Percentiles rank a stretch among this genome's conserved stretches.
Conservation (phyloP, 2,797 vertebrate species). For the Toxotes lorentzi region DNA sequence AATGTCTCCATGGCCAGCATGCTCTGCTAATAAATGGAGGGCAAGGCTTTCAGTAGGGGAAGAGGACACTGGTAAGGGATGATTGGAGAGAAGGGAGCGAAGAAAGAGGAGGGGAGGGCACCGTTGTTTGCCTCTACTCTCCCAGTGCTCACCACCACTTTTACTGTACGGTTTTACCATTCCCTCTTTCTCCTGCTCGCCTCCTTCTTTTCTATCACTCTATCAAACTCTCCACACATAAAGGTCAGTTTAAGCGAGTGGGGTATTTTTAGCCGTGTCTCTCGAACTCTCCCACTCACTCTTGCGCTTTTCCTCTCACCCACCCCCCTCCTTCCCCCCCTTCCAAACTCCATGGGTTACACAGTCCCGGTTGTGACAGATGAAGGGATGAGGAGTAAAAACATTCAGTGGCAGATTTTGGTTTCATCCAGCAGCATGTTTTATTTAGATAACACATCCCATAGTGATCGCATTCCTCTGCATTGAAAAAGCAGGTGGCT, state of each 20-base stretch:
- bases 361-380: slow-evolving; percentile 71
- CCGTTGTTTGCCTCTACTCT: slow-evolving; percentile 52
- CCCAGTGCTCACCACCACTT: slow-evolving; percentile 60
- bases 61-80: slow-evolving; percentile 65
- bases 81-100: slow-evolving; percentile 49
- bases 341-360: slow-evolving; percentile 53
- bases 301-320: slow-evolving; percentile 65
- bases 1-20: slow-evolving; percentile 80
- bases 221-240: slow-evolving; percentile 74
- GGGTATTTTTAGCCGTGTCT: slow-evolving; percentile 82
- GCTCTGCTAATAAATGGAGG: slow-evolving; percentile 81
- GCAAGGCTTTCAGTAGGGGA: slow-evolving; percentile 74
- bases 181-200: slow-evolving; percentile 51
- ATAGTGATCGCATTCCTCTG: slow-evolving; percentile 52
- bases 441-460: slow-evolving; percentile 54
- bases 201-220: slow-evolving; percentile 73
- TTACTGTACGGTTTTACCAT: slow-evolving; percentile 57
- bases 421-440: slow-evolving; percentile 65
- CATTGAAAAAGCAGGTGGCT: slow-evolving; percentile 38
- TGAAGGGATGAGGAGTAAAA: slow-evolving; percentile 66
- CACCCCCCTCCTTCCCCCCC: slow-evolving; percentile 2
- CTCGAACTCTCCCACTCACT: slow-evolving; percentile 74
- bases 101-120: slow-evolving; percentile 45
- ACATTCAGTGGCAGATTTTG: slow-evolving; percentile 69
- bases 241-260: slow-evolving; percentile 82